Evolutionary conservation across 2,113 vertebrate genomes (phyloP), one percentile per base, ranked within the genome.

Genomic region (Varanus komodoensis): DNA sequence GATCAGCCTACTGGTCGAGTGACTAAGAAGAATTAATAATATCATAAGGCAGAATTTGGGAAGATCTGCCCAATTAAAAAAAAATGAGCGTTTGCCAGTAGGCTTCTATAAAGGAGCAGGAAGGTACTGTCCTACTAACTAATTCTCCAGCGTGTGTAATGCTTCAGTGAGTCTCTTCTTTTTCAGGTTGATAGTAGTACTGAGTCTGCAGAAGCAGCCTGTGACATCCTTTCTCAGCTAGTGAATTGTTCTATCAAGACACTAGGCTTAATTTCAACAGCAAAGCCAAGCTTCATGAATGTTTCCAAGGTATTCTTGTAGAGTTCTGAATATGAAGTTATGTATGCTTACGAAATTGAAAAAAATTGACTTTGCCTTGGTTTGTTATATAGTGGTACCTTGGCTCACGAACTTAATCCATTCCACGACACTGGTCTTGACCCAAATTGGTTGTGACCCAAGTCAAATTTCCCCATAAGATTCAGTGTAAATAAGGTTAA

Each of bases 191-290:
- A 99, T 93, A 98, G 98, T 89, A 98, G 98, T 80, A 98, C 97
- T 48, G 98, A 98, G 81, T 99, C 98, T 93, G 98, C 98, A 91
- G 99, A 98, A 97, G 97, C 98, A 71, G 98, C 98, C 44, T 99
- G 98, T 96, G 94, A 98, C 93, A 98, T 99, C 84, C 98, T 99
- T 94, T 99, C 98, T 91, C 98, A 99, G 95, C 92, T 99, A 94
- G 98, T 98, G 84, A 99, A 99, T 92, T 98, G 98, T 93, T 98
- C 98, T 91, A 97, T 98, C 94, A 98, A 98, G 95, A 99, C 98
- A 3, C 94, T 98, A 92, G 97, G 98, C 68, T 97, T 99, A 93
- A 98, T 98, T 95, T 99, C 98, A 87, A 99, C 97, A 83, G 98
- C 98, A 57, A 97, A 97, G 57, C 98, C 98, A 89, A 99, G 98